Conservation (phyloP, 2,888 invertebrate species). For the Ornithoptera priamus region DNA sequence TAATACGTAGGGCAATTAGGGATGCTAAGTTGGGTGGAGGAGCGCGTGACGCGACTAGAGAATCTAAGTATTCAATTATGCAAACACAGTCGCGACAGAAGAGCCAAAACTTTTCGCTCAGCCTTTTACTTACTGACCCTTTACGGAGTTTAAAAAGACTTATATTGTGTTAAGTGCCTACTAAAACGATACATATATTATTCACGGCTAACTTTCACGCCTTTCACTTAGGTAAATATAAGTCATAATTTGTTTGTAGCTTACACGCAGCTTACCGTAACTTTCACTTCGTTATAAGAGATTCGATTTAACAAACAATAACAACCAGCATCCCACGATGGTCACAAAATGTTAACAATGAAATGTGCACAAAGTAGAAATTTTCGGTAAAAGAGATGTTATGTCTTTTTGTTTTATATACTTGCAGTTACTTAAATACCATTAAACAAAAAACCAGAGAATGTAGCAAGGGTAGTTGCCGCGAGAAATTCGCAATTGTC, state of each 20-base stretch:
- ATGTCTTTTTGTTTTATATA: neutral
- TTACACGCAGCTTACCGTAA: conserved; percentile 21
- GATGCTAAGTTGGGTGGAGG: conserved; percentile 77
- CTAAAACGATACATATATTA: conserved; percentile 29
- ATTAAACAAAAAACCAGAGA: conserved; percentile 42
- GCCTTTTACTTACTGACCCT: conserved; percentile 50
- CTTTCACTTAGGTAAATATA: conserved; percentile 49
- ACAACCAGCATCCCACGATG: neutral
- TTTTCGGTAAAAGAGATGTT: neutral
- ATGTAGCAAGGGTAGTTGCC: conserved; percentile 52
- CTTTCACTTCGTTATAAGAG: conserved; percentile 32
- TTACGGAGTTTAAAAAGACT: conserved; percentile 22
- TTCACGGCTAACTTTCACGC: conserved; percentile 46
- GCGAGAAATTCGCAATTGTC: conserved; percentile 72
- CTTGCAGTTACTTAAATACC: neutral
- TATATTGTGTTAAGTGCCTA: conserved; percentile 24
- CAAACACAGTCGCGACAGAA: conserved; percentile 73
- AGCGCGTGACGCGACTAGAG: conserved; percentile 76
- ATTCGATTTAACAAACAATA: conserved; percentile 12
- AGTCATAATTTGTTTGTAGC: conserved; percentile 29
- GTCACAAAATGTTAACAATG: too few species aligned
- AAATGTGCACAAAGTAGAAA: neutral
- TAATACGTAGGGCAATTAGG: conserved; percentile 80
- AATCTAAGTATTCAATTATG: conserved; percentile 75
- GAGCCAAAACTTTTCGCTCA: conserved; percentile 46